Evolutionary conservation across 2,797 vertebrate species (phyloP).

Genomic region (Pangasius larnaudii): DNA sequence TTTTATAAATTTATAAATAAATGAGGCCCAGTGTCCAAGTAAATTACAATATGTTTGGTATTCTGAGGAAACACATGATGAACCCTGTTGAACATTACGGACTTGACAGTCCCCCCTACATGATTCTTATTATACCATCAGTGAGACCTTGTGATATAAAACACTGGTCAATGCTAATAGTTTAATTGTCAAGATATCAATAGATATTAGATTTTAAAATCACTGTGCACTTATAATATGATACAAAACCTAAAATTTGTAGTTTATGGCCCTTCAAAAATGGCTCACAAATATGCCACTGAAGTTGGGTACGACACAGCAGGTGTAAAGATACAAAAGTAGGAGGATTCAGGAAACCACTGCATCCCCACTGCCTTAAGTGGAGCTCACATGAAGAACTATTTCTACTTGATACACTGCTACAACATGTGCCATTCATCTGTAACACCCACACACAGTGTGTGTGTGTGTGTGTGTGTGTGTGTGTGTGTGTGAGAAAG

Average conservation of each 20-base stretch:
- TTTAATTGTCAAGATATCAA: not conserved
- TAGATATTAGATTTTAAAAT: not conserved
- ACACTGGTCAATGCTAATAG: not conserved
- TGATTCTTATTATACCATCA: not conserved
- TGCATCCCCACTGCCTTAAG: not conserved
- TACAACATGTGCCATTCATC: slow-evolving; percentile 51
- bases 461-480: slow-evolving; percentile 5
- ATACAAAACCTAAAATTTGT: not conserved
- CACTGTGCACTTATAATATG: not conserved
- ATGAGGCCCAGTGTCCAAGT: not conserved
- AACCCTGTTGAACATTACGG: not conserved
- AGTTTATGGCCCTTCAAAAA: not conserved
- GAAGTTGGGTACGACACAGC: not conserved
- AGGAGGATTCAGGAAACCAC: not conserved
- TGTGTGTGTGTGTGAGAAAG: slow-evolving; percentile 56
- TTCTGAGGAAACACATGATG: not conserved
- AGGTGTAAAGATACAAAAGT: not conserved
- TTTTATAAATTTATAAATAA: not conserved
- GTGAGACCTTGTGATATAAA: not conserved
- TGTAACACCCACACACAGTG: slow-evolving; percentile 57
- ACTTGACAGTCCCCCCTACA: not conserved
- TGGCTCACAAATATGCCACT: not conserved
- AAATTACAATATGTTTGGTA: not conserved
- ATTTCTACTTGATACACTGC: slow-evolving; percentile 15
- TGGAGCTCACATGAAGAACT: not conserved